Evolutionary conservation across 1,140 invertebrate species (phyloP), one percentile per base, ranked within the genome.

Genomic region (Dolichoris vasculosae): DNA sequence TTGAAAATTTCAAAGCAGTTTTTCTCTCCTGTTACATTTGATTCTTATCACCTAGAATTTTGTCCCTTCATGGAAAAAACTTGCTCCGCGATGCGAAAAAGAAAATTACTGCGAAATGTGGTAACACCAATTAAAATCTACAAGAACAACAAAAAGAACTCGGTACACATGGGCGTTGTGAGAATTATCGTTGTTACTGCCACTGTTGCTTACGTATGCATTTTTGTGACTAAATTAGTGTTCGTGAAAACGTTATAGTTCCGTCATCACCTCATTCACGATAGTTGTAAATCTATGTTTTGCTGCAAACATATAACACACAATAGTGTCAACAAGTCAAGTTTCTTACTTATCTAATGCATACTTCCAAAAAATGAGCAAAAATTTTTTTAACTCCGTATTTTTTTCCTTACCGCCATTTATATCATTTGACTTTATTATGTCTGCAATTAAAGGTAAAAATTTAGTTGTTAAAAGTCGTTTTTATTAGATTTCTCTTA

Each of bases 311-410:
- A 26, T 51, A n/a, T 40, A 77, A 83, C 32, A 17, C 69, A 55
- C 43, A 79, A 83, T 78, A 84, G 76, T 84, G 76, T 84, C 75
- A 67, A 43, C 83, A 75, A 78, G 83, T 63, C 83, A 77, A 84
- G 59, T 78, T 63, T 63, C 55, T 2, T 38, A n/a, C 82, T 84
- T 84, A 84, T 84, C 76, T 84, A 84, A 84, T 84, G 75, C 63
- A 84, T 84, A 84, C 76, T 78, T 71, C n/a, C 59, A 84, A 83
- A 55, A 71, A 83, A 83, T 55, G 35, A 75, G 38, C 51, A 71
- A 40, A 83, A 63, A 51, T 48, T 79, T 40, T 51, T 78, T 32
- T n/a, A 26, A 32, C 55, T 76, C 55, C 13, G 46, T 11, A 30
- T 26, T 9, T 75, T 20, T 26, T 51, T 9, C 38, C 3, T 15